phyloP scores from a whole-genome alignment of 1,140 invertebrate genomes.

The Hestina assimilis region DNA sequence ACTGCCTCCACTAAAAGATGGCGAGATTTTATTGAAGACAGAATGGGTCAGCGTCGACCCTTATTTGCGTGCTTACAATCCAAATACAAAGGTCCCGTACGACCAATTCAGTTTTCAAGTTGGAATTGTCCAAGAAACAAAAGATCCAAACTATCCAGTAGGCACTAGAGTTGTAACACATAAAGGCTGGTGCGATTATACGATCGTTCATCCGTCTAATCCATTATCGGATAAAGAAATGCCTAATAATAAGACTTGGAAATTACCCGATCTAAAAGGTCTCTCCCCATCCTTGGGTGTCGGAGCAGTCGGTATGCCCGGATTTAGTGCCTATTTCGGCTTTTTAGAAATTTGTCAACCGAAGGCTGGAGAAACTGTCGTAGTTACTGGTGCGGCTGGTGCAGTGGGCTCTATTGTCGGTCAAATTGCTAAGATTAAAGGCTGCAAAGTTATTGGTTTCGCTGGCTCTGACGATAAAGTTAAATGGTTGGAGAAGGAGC shows the following conservation, averaged over 20 bases:
- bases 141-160: conserved; percentile 73
- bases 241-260: background rate
- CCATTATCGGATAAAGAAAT: background rate
- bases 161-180: conserved; percentile 77
- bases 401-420: conserved; percentile 86
- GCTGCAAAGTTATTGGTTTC: conserved; percentile 85
- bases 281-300: conserved; percentile 16
- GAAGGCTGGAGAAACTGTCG: conserved; percentile 36
- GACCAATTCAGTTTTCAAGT: conserved; percentile 68
- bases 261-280: conserved; percentile 22
- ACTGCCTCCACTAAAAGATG: conserved; percentile 9
- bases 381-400: conserved; percentile 83
- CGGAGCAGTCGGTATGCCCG: conserved; percentile 23
- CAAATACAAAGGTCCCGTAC: conserved; percentile 33
- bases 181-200: conserved; percentile 79
- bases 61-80: background rate
- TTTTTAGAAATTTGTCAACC: conserved; percentile 24
- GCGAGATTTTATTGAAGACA: conserved; percentile 1
- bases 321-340: conserved; percentile 22
- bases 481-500: conserved; percentile 81
- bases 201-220: background rate
- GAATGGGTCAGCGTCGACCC: conserved; percentile 13
- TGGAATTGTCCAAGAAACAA: conserved; percentile 47
- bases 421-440: conserved; percentile 86
- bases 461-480: conserved; percentile 85